Conservation (phyloP, 1,140 invertebrate genomes). For the Meteorus sp. region DNA sequence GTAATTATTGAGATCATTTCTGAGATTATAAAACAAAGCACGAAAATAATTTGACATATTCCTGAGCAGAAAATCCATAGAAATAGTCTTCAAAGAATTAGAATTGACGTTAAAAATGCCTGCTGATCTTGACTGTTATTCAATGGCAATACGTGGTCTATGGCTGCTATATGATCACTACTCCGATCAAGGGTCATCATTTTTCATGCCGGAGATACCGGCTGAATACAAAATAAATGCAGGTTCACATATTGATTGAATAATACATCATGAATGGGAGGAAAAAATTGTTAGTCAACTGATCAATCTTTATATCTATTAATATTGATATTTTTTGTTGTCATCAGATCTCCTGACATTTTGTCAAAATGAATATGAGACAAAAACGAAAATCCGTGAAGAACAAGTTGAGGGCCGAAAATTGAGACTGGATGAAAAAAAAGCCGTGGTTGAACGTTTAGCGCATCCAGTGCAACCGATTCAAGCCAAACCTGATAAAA, state of each 20-base stretch:
- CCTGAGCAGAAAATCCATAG: constrained; percentile 52
- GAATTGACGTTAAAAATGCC: constrained; percentile 64
- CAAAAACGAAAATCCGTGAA: constrained; percentile 34
- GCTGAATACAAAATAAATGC: constrained; percentile 35
- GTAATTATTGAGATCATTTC: constrained; percentile 25
- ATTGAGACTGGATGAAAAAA: constrained; percentile 42
- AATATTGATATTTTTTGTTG: constrained; percentile 10
- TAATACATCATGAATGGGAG: not conserved
- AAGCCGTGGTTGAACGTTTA: constrained; percentile 35
- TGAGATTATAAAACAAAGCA: not conserved
- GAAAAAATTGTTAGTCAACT: not conserved
- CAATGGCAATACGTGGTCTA: constrained; percentile 62
- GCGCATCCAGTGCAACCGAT: constrained; percentile 33
- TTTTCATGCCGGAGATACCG: constrained; percentile 40
- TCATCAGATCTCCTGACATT: constrained; percentile 39
- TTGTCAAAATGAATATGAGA: constrained; percentile 33
- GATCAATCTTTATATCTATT: no score
- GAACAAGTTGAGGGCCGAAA: constrained; percentile 41
- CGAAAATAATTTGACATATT: constrained; percentile 5
- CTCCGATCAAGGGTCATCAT: constrained; percentile 52
- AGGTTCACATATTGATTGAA: constrained; percentile 32
- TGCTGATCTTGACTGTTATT: constrained; percentile 57
- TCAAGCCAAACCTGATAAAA: constrained; percentile 30
- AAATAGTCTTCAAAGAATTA: constrained; percentile 63
- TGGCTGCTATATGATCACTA: constrained; percentile 67